Percentiles rank a stretch among this genome's conserved stretches.
phyloP scores from a whole-genome alignment of 53 echinoderm and acorn worm species.

The Apostichopus leukothele region DNA sequence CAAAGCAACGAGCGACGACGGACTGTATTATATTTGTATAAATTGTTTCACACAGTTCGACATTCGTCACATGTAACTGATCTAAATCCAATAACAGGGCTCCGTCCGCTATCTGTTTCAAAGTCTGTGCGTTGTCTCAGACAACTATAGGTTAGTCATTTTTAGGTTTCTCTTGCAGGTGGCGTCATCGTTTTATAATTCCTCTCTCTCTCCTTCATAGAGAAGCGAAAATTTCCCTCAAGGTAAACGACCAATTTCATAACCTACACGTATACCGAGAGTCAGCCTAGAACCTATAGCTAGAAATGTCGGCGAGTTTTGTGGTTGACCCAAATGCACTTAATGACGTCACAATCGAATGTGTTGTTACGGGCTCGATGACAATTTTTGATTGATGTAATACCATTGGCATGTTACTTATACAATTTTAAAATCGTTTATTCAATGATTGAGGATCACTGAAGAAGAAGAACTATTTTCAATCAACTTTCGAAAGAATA shows the following conservation, averaged over 20 bases:
- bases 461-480: no score
- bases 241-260: not conserved
- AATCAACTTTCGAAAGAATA: no score
- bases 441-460: no score
- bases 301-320: not conserved
- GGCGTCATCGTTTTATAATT: not conserved
- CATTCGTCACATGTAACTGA: constrained; percentile 9
- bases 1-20: not conserved
- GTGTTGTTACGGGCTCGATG: not conserved
- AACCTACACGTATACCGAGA: not conserved
- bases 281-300: not conserved
- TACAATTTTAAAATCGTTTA: no score
- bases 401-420: no score
- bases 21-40: not conserved
- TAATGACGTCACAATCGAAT: not conserved
- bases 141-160: not conserved
- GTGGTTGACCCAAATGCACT: constrained; percentile 14
- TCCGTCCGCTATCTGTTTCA: not conserved
- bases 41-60: not conserved
- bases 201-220: not conserved
- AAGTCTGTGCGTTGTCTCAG: not conserved
- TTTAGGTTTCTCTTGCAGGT: not conserved
- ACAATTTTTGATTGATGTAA: no score
- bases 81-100: not conserved
- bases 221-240: not conserved